A percentile compares a stretch with the other conserved stretches of the same genome.
These are phyloP conservation scores for Lampris incognitus DNA, from an alignment of 2,113 vertebrate species.

Conservation along the genomic window DNA sequence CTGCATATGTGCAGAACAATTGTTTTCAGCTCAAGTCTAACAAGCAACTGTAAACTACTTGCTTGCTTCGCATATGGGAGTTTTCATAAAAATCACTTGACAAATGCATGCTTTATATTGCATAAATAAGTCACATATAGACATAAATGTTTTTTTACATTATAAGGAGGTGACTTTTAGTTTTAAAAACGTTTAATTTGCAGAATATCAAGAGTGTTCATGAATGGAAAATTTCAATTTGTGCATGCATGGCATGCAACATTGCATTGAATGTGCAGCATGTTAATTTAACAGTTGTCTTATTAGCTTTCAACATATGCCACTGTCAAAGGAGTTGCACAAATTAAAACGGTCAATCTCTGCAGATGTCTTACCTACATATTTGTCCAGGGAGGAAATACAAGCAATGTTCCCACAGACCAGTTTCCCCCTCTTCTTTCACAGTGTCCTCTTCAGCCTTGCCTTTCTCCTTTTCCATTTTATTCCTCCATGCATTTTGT, in stretches of 20 bases:
- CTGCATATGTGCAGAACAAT: too few relatives aligned
- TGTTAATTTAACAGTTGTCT: neutral
- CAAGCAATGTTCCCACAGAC: neutral
- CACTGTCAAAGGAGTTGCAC: neutral
- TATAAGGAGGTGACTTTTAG: too few relatives aligned
- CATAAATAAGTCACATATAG: too few relatives aligned
- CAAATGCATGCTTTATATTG: neutral
- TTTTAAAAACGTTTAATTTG: too few relatives aligned
- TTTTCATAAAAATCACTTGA: neutral
- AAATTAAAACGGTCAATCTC: neutral
- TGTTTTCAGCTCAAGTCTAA: too few relatives aligned
- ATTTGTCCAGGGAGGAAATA: neutral
- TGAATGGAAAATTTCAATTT: neutral
- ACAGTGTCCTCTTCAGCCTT: slow-evolving; percentile 1
- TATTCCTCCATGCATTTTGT: slow-evolving; percentile 17
- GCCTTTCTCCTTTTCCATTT: neutral
- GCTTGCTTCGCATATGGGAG: neutral
- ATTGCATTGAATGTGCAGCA: neutral
- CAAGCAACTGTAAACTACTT: neutral
- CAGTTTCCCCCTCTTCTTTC: neutral
- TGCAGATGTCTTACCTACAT: slow-evolving; percentile 45
- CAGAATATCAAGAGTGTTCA: neutral
- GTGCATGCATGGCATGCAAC: slow-evolving; percentile 5
- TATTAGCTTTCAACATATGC: too few relatives aligned
- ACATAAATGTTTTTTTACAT: too few relatives aligned